Evolutionary conservation across 2,113 vertebrate species (phyloP).

Genomic region (Rhagologus leucostigma): DNA sequence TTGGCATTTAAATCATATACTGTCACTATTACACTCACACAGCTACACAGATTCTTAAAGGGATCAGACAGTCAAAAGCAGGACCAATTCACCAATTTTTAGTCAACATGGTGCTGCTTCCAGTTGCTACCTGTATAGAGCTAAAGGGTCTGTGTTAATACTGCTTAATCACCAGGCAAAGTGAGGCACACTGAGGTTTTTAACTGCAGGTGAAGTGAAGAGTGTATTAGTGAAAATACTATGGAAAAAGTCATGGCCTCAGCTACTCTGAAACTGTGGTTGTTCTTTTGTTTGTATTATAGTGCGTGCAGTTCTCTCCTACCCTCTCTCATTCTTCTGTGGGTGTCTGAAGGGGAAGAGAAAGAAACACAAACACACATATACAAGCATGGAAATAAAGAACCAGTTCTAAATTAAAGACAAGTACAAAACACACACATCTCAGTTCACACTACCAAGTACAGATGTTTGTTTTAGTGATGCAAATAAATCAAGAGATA

Average conservation of each 20-base stretch:
- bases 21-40: neutral
- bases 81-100: neutral
- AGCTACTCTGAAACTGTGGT: neutral
- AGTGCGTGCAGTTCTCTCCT: neutral
- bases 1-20: neutral
- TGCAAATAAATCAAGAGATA: neutral
- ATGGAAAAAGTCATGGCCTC: neutral
- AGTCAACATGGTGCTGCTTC: neutral
- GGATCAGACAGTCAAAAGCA: neutral
- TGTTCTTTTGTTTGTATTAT: neutral
- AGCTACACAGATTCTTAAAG: neutral
- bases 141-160: neutral
- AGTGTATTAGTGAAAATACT: neutral
- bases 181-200: neutral
- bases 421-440: neutral
- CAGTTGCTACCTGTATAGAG: neutral
- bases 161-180: neutral
- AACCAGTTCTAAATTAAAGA: neutral
- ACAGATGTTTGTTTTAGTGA: neutral
- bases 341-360: neutral
- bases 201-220: neutral
- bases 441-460: neutral
- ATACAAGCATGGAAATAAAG: neutral
- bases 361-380: neutral
- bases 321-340: neutral